Base-by-base conservation (phyloP, 2,797 vertebrate species). In the Helarctos malayanus region DNA sequence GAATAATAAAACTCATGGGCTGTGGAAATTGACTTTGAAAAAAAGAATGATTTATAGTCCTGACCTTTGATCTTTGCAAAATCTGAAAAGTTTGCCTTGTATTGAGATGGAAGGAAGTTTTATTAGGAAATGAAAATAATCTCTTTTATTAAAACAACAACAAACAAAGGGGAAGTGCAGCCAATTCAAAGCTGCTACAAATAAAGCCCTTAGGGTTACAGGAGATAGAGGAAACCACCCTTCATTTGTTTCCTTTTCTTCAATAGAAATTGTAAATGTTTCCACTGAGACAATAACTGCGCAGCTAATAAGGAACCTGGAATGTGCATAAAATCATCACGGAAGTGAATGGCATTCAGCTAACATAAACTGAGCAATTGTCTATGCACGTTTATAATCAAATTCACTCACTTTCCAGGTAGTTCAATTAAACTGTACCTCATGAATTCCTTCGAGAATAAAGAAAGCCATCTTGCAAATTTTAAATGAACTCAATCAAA, bases 291-390 rank as follows among this genome's bases (percentile, higher is more conserved):
- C 49, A 21, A 35, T 94, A 81, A 85, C 41, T 56, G 1, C 23
- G 49, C 12, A 45, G 8, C 35, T 41, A 81, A 81, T n/a, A 18
- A 47, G 1, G 1, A 38, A 4, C 11, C 27, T 41, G 3, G 5
- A n/a, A 78, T 54, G 56, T 35, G 6, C 3, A 41, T 9, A 80
- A 96, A 91, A 89, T 89, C 29, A 83, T 95, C 0, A 23, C 2
- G 81, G 35, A 83, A 68, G 78, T 94, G 91, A 96, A 90, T 84
- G 75, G 18, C 38, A 18, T 23, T 57, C 84, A 78, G 2, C 82
- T 97, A 97, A 96, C 91, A 80, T 78, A 96, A 97, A 95, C 4
- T 19, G 15, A 97, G 68, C 98, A 96, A 98, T 95, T 96, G 89
- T 49, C 29, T 97, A 75, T 88, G 25, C 96, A 78, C 3, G 11